Conservation (phyloP, 2,113 vertebrate species). For the Rhombomys opimus region DNA sequence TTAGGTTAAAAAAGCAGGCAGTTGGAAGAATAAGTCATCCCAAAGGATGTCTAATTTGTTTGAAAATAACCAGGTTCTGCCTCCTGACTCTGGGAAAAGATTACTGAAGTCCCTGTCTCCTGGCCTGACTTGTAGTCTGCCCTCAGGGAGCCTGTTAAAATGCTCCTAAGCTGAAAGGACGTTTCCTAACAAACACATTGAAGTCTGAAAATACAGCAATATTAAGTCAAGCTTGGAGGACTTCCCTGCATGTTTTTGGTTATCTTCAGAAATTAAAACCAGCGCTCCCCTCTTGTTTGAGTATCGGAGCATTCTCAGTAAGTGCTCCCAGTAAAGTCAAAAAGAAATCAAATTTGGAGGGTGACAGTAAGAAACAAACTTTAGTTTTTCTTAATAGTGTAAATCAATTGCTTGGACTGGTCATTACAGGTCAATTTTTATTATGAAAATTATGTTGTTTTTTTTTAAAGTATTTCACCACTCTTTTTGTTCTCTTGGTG, state of each 20-base stretch:
- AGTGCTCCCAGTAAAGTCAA: not conserved
- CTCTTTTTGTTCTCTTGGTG: not conserved
- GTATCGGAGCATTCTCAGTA: not conserved
- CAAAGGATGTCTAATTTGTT: constrained; percentile 73
- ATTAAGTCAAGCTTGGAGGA: not conserved
- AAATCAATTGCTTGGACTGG: not conserved
- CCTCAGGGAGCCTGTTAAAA: constrained; percentile 28
- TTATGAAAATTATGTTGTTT: not conserved
- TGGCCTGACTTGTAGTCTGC: constrained; percentile 53
- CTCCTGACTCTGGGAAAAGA: constrained; percentile 22
- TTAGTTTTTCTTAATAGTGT: not conserved
- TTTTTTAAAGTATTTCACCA: not conserved
- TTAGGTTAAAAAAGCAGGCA: not conserved
- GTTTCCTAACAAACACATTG: not conserved
- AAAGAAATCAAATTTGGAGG: not conserved
- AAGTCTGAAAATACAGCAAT: constrained; percentile 32
- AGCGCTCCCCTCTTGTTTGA: not conserved
- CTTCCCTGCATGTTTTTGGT: constrained; percentile 38
- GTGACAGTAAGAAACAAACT: not conserved
- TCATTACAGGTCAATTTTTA: not conserved
- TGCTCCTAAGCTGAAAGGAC: constrained; percentile 22
- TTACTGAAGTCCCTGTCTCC: constrained; percentile 44
- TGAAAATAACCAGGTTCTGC: constrained; percentile 73
- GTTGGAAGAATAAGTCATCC: constrained; percentile 63
- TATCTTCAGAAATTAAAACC: constrained; percentile 66